Evolutionary conservation across 2,113 vertebrate species (phyloP), one percentile per base, ranked within the genome.

Genomic region (Callipepla squamata): DNA sequence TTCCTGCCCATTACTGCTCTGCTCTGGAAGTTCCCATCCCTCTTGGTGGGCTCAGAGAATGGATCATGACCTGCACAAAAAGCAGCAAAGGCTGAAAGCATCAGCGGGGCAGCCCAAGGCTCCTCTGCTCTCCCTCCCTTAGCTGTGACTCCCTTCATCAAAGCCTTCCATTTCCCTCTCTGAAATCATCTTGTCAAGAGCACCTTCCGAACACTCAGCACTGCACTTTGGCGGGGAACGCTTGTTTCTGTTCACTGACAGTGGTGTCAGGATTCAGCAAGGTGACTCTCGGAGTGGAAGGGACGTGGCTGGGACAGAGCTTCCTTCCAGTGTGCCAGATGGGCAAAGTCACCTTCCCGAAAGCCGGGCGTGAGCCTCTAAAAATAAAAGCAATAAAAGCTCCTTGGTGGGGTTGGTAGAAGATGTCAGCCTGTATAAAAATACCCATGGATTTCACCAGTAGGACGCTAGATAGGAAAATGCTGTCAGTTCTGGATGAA

Each of bases 381-480:
- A 93, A 94, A 93, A 89, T 78, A 94, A 95, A 93, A 78, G 55
- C 82, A 93, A 89, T 80, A 95, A 94, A 96, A 95, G 86, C 81
- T 95, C 84, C 88, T 85, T 85, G 28, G 55, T 92, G 93, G 90
- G 89, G 72, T 74, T 90, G 82, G 93, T 95, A 81, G 70, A 94
- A 96, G 82, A 61, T 91, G 93, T 87, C 92, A 87, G 87, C 80
- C 87, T 81, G 73, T 90, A 92, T 81, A 94, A 95, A 93, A 96
- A 92, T 36, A 95, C 89, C 81, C 69, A 87, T 48, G 89, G 92
- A 91, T 94, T 79, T 83, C 93, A 86, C 74, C 82, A 84, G 90
- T 57, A 87, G 92, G 87, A 90, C 26, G 30, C 32, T 32, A 87
- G 80, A 67, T 48, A 94, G 3, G 16, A 74, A 87, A 96, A 87